phyloP scores from a whole-genome alignment of 2,797 vertebrate genomes.

The Cheirogaleus major region DNA sequence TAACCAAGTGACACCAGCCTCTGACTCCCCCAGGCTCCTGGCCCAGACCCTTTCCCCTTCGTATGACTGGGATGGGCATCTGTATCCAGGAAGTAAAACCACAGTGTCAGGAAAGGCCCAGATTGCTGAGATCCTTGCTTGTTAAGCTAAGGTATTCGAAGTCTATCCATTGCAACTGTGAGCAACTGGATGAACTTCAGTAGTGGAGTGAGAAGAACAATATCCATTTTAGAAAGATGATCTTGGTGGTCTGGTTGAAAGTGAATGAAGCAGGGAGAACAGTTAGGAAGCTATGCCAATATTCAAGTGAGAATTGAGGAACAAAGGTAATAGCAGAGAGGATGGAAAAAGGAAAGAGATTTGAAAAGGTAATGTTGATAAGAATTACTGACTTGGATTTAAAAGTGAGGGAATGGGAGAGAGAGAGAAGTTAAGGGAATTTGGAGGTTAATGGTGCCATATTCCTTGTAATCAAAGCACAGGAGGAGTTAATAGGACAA shows the following conservation, averaged over 20 bases:
- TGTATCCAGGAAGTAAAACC: neutral
- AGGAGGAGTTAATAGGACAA: neutral
- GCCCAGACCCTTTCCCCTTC: neutral
- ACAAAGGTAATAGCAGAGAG: neutral
- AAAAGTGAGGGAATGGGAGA: neutral
- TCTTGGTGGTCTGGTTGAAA: slow-evolving; percentile 13
- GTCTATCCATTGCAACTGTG: neutral
- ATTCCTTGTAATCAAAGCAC: neutral
- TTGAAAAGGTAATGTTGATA: neutral
- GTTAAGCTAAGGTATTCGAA: neutral
- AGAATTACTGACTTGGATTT: neutral
- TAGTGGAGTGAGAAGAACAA: neutral
- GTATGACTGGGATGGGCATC: neutral
- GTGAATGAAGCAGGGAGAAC: neutral
- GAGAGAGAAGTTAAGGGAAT: neutral
- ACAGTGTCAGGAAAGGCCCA: neutral
- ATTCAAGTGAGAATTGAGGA: neutral
- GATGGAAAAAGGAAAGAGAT: neutral
- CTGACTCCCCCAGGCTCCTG: neutral
- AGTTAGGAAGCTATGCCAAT: neutral
- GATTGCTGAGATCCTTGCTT: neutral
- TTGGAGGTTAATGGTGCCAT: neutral
- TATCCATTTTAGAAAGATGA: slow-evolving; percentile 45
- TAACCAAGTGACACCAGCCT: neutral
- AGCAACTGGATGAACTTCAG: neutral